These are phyloP conservation scores for Pemphigus obesinymphae DNA, from an alignment of 1,140 invertebrate species.

Conservation along the genomic window DNA sequence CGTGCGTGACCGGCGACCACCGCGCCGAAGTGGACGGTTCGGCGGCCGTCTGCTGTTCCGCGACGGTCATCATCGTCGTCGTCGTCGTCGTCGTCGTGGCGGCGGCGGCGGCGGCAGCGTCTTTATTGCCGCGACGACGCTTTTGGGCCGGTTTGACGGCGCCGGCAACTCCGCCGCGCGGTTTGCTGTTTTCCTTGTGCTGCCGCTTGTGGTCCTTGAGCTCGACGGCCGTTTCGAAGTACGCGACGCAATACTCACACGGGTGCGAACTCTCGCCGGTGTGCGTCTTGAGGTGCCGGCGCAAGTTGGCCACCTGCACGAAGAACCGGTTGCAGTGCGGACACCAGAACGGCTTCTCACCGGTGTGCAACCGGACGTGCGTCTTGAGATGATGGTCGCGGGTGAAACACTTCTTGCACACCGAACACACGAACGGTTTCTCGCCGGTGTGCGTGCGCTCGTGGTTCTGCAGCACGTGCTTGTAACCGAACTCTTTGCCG, in stretches of 20 bases:
- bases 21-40: slow-evolving; percentile 46
- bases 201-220: slow-evolving; percentile 85
- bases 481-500: slow-evolving; percentile 84
- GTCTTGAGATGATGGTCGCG: slow-evolving; percentile 93
- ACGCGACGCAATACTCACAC: slow-evolving; percentile 80
- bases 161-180: slow-evolving; percentile 74
- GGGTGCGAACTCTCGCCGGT: slow-evolving; percentile 92
- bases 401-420: slow-evolving; percentile 92
- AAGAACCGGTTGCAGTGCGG: slow-evolving; percentile 85
- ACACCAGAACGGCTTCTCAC: slow-evolving; percentile 89
- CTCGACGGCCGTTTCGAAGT: slow-evolving; percentile 71
- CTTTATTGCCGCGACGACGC: slow-evolving; percentile 49
- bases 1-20: slow-evolving; percentile 47
- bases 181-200: slow-evolving; percentile 79
- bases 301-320: slow-evolving; percentile 89
- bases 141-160: slow-evolving; percentile 70
- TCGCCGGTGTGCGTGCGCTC: slow-evolving; percentile 94
- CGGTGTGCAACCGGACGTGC: slow-evolving; percentile 87
- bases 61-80: slow-evolving; percentile 40
- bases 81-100: slow-evolving; percentile 43
- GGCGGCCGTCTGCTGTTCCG: slow-evolving; percentile 49
- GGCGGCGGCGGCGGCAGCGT: slow-evolving; percentile 45
- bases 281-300: slow-evolving; percentile 88
- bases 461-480: slow-evolving; percentile 93
- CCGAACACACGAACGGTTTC: slow-evolving; percentile 91